Evolutionary conservation across 2,888 invertebrate genomes (phyloP).

Genomic region (Spilosoma lubricipeda): DNA sequence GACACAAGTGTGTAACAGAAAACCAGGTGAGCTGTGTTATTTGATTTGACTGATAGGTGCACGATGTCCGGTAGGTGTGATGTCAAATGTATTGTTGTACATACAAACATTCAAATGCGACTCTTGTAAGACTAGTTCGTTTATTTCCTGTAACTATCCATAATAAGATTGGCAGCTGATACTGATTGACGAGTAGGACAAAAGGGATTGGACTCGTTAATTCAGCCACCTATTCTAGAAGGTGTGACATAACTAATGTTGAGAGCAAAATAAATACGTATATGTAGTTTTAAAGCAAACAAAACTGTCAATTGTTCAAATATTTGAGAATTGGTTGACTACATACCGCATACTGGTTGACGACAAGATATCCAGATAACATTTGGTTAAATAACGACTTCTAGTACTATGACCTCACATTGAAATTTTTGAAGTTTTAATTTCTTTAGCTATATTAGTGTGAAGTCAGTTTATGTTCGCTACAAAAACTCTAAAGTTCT

Average conservation of each 20-base stretch:
- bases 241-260: background rate
- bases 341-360: slow-evolving; percentile 2
- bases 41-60: background rate
- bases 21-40: too few species aligned
- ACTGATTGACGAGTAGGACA: too few species aligned
- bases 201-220: background rate
- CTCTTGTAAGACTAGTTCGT: too few species aligned
- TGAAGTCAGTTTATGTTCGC: too few species aligned
- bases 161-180: too few species aligned
- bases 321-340: background rate
- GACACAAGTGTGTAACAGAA: too few species aligned
- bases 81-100: background rate
- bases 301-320: slow-evolving; percentile 12
- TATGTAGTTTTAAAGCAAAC: slow-evolving; percentile 7
- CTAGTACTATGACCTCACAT: background rate
- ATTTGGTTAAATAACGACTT: slow-evolving; percentile 15
- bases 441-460: too few species aligned
- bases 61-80: background rate
- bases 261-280: background rate
- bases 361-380: slow-evolving; percentile 9
- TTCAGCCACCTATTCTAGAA: background rate
- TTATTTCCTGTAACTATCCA: too few species aligned
- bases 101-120: too few species aligned
- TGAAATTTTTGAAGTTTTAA: too few species aligned
- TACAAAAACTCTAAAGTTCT: too few species aligned